Conservation (phyloP, 30 jellyfish, hydroid and myxozoan species). For the Aurelia aurita region DNA sequence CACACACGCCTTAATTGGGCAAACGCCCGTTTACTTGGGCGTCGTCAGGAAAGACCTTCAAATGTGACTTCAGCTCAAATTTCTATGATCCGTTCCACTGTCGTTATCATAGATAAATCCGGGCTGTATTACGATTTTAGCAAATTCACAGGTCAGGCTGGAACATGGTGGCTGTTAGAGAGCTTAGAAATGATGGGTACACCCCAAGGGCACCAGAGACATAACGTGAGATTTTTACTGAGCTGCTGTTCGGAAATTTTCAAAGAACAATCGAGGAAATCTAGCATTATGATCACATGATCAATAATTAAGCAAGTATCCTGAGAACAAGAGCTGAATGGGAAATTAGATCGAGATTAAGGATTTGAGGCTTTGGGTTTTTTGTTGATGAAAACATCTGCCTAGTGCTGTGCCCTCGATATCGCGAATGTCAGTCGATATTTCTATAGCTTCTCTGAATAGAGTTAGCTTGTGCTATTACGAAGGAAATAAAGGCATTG, state of each 20-base stretch:
- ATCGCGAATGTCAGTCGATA: slow-evolving; percentile 2
- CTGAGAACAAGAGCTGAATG: slow-evolving; percentile 3
- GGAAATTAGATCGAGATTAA: slow-evolving; percentile 16
- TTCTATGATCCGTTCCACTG: no score
- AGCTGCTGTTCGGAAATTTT: neutral
- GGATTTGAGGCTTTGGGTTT: slow-evolving; percentile 5
- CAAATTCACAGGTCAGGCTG: no score
- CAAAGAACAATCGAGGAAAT: neutral
- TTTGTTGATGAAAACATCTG: slow-evolving; percentile 17
- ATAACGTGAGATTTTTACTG: no score
- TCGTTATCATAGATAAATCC: no score
- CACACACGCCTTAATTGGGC: no score
- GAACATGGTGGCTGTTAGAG: no score
- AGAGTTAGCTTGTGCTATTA: neutral
- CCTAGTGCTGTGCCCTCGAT: neutral
- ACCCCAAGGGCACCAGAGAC: no score
- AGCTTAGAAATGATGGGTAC: no score
- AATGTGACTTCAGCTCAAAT: no score
- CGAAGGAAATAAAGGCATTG: slow-evolving; percentile 4
- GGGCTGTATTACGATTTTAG: no score
- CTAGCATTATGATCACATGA: slow-evolving; percentile 3
- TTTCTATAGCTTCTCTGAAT: slow-evolving; percentile 4
- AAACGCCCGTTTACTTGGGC: no score
- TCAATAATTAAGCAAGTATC: slow-evolving; percentile 24
- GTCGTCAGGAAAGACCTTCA: no score